A percentile compares a stretch with the other conserved stretches of the same genome.
phyloP scores from a whole-genome alignment of 2,888 invertebrate species.

The Zelleria hepariella region DNA sequence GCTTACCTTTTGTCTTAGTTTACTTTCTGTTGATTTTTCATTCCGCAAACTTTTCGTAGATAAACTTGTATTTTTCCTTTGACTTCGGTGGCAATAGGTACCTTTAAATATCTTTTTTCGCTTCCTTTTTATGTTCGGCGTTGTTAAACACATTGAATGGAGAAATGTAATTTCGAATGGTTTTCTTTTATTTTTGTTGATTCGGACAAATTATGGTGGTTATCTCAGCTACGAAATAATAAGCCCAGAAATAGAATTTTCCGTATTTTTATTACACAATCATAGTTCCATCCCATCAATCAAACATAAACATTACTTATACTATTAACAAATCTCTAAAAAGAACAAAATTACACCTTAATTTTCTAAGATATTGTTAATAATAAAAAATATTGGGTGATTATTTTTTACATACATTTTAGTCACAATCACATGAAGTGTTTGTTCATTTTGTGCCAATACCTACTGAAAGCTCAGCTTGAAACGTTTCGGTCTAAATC shows the following conservation, averaged over 20 bases:
- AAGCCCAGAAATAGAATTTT: not conserved
- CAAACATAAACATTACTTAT: not conserved
- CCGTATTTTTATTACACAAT: slow-evolving; percentile 1
- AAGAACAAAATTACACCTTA: not conserved
- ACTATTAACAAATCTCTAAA: not conserved
- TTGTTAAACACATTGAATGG: too few relatives aligned
- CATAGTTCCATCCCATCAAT: not conserved
- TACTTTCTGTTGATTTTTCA: too few relatives aligned
- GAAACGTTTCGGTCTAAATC: too few relatives aligned
- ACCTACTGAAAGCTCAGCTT: too few relatives aligned
- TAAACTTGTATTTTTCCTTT: too few relatives aligned
- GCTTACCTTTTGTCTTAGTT: too few relatives aligned
- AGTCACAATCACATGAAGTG: not conserved
- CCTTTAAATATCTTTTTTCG: too few relatives aligned
- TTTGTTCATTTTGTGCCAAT: not conserved
- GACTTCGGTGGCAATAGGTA: too few relatives aligned
- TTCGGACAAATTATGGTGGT: not conserved
- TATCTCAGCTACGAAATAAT: not conserved
- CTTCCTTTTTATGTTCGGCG: too few relatives aligned
- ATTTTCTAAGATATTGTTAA: not conserved
- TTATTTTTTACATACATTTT: not conserved
- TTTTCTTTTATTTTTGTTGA: too few relatives aligned
- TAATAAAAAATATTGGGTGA: not conserved
- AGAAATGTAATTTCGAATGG: too few relatives aligned
- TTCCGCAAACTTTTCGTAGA: too few relatives aligned